Evolutionary conservation across 1,140 invertebrate genomes (phyloP).

Genomic region (Scaptomyza hsui): DNA sequence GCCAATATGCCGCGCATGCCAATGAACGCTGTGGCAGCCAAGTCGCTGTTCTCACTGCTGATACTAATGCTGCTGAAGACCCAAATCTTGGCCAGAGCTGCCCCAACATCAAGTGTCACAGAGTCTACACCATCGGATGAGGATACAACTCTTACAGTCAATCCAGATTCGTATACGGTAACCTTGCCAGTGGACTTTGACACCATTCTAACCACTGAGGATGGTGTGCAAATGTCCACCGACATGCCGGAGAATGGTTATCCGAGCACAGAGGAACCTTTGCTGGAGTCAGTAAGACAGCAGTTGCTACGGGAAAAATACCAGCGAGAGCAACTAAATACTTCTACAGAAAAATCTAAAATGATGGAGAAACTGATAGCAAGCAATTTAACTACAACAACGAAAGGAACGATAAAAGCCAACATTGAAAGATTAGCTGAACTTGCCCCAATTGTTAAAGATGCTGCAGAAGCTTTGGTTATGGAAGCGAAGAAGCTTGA

Average conservation of each 20-base stretch:
- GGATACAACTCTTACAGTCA: conserved; percentile 13
- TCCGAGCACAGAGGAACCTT: conserved; percentile 48
- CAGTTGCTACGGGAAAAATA: conserved; percentile 38
- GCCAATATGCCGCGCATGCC: conserved; percentile 51
- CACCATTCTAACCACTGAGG: conserved; percentile 48
- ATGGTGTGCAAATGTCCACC: conserved; percentile 33
- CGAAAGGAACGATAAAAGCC: neutral
- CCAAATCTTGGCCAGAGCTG: neutral
- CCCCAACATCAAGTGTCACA: neutral
- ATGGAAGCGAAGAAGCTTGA: neutral
- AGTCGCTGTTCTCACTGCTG: conserved; percentile 5
- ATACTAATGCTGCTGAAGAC: neutral
- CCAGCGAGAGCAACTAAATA: neutral
- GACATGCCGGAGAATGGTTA: conserved; percentile 4
- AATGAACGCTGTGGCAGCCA: conserved; percentile 29
- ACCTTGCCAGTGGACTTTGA: conserved; percentile 50
- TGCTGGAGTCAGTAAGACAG: conserved; percentile 52
- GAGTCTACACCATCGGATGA: neutral
- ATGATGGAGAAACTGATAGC: neutral
- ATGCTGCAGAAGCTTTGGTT: neutral
- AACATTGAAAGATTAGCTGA: neutral
- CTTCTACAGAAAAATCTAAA: neutral
- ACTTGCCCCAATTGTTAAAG: neutral
- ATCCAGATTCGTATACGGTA: conserved; percentile 18
- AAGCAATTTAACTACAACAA: neutral